A percentile compares a stretch with the other conserved stretches of the same genome.
phyloP scores from a whole-genome alignment of 2,113 vertebrate species.

The Procavia capensis region DNA sequence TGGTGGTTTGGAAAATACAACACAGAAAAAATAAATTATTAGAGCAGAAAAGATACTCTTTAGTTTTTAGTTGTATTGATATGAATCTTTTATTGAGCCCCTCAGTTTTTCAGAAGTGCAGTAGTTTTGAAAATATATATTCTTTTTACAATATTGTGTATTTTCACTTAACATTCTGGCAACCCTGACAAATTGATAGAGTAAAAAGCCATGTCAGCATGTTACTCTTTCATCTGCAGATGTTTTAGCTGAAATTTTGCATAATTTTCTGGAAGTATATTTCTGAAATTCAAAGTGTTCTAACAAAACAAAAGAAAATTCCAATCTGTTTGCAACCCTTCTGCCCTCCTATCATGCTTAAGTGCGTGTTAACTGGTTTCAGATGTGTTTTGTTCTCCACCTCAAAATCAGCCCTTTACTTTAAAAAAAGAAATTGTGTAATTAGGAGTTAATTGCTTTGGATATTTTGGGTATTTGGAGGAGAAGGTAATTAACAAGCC shows the following conservation, averaged over 20 bases:
- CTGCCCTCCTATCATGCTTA: constrained; percentile 52
- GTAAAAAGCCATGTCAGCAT: constrained; percentile 9
- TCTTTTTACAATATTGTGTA: background rate
- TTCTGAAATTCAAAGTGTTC: constrained; percentile 56
- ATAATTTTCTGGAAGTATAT: background rate
- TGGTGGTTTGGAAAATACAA: background rate
- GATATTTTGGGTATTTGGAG: constrained; percentile 74
- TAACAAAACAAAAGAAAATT: constrained; percentile 33
- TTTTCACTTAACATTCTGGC: constrained; percentile 50
- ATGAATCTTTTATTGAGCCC: background rate
- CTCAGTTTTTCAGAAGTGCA: background rate
- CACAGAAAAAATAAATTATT: constrained; percentile 7
- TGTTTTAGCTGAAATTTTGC: constrained; percentile 9
- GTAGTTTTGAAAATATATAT: background rate
- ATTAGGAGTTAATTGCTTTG: constrained; percentile 78
- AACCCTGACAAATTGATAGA: constrained; percentile 24
- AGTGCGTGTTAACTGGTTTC: constrained; percentile 70
- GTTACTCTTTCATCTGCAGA: constrained; percentile 47
- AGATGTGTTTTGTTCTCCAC: constrained; percentile 74
- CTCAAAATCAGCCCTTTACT: constrained; percentile 75
- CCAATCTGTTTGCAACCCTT: background rate
- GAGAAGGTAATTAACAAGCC: constrained; percentile 69
- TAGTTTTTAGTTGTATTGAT: constrained; percentile 15
- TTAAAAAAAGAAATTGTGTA: constrained; percentile 72
- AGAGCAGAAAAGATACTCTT: background rate